phyloP scores from a whole-genome alignment of 2,113 vertebrate species.

The Bos taurus region ARS-UCD2.0 NC_037346.1:21073001-21073500 shows the following conservation, averaged over 20 bases:
- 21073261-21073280: background rate
- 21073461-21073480: background rate
- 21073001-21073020: slow-evolving; percentile 18
- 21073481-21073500: background rate
- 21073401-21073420: background rate
- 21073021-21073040: background rate
- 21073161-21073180: background rate
- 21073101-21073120: slow-evolving; percentile 19
- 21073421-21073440: background rate
- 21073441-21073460: background rate
- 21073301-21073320: background rate
- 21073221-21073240: background rate
- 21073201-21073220: background rate
- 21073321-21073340: background rate
- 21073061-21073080: background rate
- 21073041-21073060: background rate
- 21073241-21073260: slow-evolving; percentile 1
- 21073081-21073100: background rate
- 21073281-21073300: background rate
- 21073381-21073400: background rate
- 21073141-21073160: slow-evolving; percentile 19
- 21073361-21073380: background rate
- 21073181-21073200: background rate
- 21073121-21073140: background rate
- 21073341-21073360: background rate